A percentile compares a stretch with the other conserved stretches of the same genome.
Evolutionary conservation across 2,113 vertebrate species (phyloP).

Genomic region (Hyperopisus bebe): DNA sequence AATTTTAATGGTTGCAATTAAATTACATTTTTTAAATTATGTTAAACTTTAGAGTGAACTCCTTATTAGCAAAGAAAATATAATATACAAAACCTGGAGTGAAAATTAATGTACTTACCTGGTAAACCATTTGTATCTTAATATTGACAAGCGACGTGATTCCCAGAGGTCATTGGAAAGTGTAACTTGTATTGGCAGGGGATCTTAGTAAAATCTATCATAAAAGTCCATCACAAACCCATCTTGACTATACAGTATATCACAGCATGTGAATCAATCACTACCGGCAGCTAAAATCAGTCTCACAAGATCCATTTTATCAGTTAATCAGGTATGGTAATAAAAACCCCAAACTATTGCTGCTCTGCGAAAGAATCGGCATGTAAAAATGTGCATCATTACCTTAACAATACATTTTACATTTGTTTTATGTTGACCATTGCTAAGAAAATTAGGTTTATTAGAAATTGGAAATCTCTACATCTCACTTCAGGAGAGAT

Average conservation of each 20-base stretch:
- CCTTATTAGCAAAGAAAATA: conserved; percentile 17
- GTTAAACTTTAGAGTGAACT: not conserved
- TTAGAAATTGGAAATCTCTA: not conserved
- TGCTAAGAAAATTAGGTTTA: not conserved
- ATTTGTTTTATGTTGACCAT: not conserved
- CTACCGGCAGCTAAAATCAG: not conserved
- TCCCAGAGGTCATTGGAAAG: conserved; percentile 20
- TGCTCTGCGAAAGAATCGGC: not conserved
- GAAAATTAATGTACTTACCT: conserved; percentile 17
- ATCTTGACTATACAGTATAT: not conserved
- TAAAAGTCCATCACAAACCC: not conserved
- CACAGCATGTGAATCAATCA: not conserved
- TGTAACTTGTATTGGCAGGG: not conserved
- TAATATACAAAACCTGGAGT: conserved; percentile 22
- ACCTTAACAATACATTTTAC: not conserved
- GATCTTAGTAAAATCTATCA: conserved; percentile 16
- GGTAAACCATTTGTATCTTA: conserved; percentile 12
- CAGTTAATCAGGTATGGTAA: not conserved
- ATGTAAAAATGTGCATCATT: not conserved
- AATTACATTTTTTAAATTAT: conserved; percentile 25
- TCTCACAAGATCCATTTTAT: not conserved
- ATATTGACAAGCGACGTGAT: not conserved
- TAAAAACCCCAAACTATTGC: not conserved
- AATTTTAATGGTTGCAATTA: conserved; percentile 6
- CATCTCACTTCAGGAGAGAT: not conserved